These are phyloP conservation scores for Iselma pallidipennis DNA, from an alignment of 2,888 invertebrate genomes.

Conservation along the genomic window DNA sequence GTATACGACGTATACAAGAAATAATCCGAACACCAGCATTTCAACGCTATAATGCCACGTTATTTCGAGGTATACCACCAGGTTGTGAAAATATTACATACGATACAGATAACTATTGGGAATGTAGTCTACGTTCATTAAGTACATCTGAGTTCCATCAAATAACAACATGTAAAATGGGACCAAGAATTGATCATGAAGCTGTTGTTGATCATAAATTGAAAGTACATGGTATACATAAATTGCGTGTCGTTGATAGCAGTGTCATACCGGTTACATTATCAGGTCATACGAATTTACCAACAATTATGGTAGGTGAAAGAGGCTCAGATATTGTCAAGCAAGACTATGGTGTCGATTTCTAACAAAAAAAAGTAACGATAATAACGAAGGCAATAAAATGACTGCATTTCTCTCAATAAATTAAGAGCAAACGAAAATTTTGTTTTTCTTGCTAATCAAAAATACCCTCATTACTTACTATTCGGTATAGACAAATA, in stretches of 20 bases:
- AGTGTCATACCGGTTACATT: conserved; percentile 61
- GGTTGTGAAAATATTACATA: conserved; percentile 54
- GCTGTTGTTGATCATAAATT: conserved; percentile 64
- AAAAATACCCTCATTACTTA: too few species aligned
- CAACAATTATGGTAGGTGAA: conserved; percentile 62
- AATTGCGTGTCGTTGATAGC: conserved; percentile 61
- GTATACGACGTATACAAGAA: conserved; percentile 57
- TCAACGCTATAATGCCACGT: conserved; percentile 58
- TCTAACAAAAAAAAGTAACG: too few species aligned
- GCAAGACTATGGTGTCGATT: conserved; percentile 26
- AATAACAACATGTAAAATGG: conserved; percentile 63
- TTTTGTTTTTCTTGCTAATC: too few species aligned
- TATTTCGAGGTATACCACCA: conserved; percentile 53
- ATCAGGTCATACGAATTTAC: conserved; percentile 60
- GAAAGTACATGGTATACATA: too few species aligned
- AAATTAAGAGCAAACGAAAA: too few species aligned
- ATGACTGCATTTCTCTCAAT: too few species aligned
- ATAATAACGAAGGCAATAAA: too few species aligned
- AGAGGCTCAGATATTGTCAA: conserved; percentile 61
- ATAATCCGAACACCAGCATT: conserved; percentile 58
- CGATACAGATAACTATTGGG: conserved; percentile 57
- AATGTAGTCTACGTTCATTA: conserved; percentile 58
- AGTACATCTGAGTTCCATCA: conserved; percentile 60
- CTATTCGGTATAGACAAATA: too few species aligned
- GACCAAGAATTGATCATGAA: conserved; percentile 56